These are phyloP conservation scores for Tangara arthus DNA, from an alignment of 2,797 vertebrate genomes.

Conservation along the genomic window DNA sequence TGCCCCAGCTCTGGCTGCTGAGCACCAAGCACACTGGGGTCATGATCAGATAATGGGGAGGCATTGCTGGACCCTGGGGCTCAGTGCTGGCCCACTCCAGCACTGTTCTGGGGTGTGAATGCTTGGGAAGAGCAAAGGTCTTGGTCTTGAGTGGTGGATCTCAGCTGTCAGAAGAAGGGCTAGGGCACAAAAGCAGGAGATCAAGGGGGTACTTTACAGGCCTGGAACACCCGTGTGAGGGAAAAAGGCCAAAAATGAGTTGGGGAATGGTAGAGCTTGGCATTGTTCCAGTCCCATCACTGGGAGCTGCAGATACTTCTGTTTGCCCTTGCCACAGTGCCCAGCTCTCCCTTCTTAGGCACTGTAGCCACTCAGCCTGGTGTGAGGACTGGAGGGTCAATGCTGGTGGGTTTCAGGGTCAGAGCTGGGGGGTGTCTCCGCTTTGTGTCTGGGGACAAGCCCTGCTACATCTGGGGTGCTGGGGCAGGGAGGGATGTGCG, in stretches of 20 bases:
- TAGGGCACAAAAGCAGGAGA: neutral
- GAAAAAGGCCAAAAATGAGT: neutral
- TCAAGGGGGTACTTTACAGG: fast-evolving
- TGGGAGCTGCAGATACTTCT: neutral
- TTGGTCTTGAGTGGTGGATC: neutral
- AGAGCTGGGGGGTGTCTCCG: fast-evolving
- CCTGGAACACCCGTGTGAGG: neutral
- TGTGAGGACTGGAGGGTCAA: fast-evolving
- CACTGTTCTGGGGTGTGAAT: neutral
- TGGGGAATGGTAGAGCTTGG: neutral
- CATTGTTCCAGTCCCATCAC: fast-evolving
- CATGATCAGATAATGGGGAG: neutral
- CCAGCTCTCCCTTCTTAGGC: neutral
- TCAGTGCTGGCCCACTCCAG: neutral
- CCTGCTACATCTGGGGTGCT: neutral
- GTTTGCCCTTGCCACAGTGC: fast-evolving
- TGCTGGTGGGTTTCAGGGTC: neutral
- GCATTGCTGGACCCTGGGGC: neutral
- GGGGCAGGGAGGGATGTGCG: neutral
- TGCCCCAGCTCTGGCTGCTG: neutral
- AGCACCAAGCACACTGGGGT: neutral
- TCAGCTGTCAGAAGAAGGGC: neutral
- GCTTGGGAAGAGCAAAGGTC: neutral
- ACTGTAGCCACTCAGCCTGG: neutral
- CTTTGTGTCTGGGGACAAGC: neutral